Base-by-base conservation (phyloP, 2,888 invertebrate genomes). In the Orthosia cruda region DNA sequence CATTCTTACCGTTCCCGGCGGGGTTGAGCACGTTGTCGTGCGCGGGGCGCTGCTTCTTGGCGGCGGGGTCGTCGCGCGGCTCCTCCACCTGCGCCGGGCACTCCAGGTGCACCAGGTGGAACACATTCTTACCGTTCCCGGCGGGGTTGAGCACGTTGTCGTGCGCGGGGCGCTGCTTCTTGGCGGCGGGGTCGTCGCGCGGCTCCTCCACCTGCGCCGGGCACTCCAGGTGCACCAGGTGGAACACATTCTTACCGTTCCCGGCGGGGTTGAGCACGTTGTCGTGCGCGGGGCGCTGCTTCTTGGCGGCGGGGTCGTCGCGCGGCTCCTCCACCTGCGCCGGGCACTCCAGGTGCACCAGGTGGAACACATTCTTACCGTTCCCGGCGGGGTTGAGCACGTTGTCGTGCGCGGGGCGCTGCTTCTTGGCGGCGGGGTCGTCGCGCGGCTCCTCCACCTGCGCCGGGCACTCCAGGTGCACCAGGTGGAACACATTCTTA, bases 91-190 rank as follows among this genome's bases (percentile, higher is more conserved):
- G 98, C 49, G 98, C 98, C 11, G 99, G 99, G 89, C 99, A 99
- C 96, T 99, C 99, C 94, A 99, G 98, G 96, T 99, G 99, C 70
- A 99, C 99, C 93, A 99, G n/a, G n/a, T n/a, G n/a, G n/a, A n/a
- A n/a, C n/a, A n/a, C n/a, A n/a, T n/a, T 40, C 40, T 3, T 40
- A 40, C 40, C 40, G 9, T 40, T 40, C 40, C 80, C 78, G 16
- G 89, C 88, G 16, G 91, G 91, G 83, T 91, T 89, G 81, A 89
- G 91, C 50, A 89, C 74, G 74, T 85, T 87, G 76, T 89, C 90
- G 16, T 86, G 88, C 40, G 93, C 88, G 55, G 91, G 88, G 0
- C 93, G 89, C 84, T 86, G 94, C 86, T 95, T 94, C 91, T 93
- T 94, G 81, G 92, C 86, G 74, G 91, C 92, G 7, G 93, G 89